Evolutionary conservation across 2,888 invertebrate genomes (phyloP).

Genomic region (Idaea dimidiata): DNA sequence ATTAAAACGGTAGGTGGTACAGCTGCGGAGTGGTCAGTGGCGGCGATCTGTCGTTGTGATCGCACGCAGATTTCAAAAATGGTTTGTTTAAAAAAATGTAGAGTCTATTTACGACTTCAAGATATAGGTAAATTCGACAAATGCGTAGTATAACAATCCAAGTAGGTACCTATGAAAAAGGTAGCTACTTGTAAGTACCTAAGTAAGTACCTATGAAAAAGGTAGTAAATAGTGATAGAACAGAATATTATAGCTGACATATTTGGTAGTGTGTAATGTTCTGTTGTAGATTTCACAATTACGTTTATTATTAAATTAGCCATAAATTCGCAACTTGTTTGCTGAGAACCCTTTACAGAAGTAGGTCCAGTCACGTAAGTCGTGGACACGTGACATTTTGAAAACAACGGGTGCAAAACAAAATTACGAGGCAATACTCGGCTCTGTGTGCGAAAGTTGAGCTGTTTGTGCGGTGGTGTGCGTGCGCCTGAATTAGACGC

Average conservation of each 20-base stretch:
- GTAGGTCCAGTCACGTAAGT: constrained; percentile 59
- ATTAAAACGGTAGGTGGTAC: too few relatives aligned
- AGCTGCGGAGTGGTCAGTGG: too few relatives aligned
- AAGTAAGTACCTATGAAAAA: too few relatives aligned
- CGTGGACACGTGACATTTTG: constrained; percentile 70
- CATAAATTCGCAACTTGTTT: constrained; percentile 34
- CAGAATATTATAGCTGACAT: constrained; percentile 4
- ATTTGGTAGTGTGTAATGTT: constrained; percentile 8
- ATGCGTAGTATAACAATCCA: too few relatives aligned
- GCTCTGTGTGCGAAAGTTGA: constrained; percentile 60
- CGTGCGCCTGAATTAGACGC: constrained; percentile 81
- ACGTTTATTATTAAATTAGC: constrained; percentile 18
- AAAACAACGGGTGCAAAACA: constrained; percentile 69
- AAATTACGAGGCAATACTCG: constrained; percentile 62
- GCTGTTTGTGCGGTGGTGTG: constrained; percentile 62
- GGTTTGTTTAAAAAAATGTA: too few relatives aligned
- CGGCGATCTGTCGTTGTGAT: too few relatives aligned
- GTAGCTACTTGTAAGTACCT: too few relatives aligned
- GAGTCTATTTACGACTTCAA: too few relatives aligned
- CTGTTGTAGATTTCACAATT: background rate
- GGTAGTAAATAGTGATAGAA: too few relatives aligned
- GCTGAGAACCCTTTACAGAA: constrained; percentile 46
- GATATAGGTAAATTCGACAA: too few relatives aligned
- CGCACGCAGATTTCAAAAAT: too few relatives aligned
- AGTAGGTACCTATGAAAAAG: too few relatives aligned